Evolutionary conservation across 2,888 invertebrate genomes (phyloP), one percentile per base, ranked within the genome.

Genomic region (Rapana venosa): DNA sequence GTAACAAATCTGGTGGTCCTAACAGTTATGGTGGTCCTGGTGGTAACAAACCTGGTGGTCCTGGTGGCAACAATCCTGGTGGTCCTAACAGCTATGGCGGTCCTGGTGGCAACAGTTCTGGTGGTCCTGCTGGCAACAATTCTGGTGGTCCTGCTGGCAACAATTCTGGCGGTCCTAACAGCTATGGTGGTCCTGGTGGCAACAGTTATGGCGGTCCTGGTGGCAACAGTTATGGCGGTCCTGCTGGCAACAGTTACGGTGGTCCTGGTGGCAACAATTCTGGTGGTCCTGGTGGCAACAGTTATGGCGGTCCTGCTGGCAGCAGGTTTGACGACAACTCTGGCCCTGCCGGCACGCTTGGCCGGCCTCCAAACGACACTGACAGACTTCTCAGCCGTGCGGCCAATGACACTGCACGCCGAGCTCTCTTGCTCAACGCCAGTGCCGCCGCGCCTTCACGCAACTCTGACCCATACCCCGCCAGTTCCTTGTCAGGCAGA

Each of bases 261-360:
- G 20, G 20, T 66, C 20, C 20, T 66, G 66, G 66, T 66, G 26
- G 32, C 79, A 81, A 22, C 81, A 83, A 47, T 22, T 36, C 8
- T 83, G 30, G 36, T 47, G 81, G 81, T 47, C 81, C 47, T 83
- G 30, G 74, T 74, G 74, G 81, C 81, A 83, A 83, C 81, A 83
- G 22, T 47, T 47, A 47, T 26, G 47, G 81, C 22, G 81, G 81
- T 81, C 81, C 36, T n/a, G 30, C 11, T 85, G 30, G 20, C 30
- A 85, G 58, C 85, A 85, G 15, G 30, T 85, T 58, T 61, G 61
- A 58, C 2, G 26, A n/a, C 58, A 85, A 61, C 30, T 13, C 85
- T 20, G 58, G 15, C n/a, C 58, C 61, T 85, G 22, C 58, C 30
- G 85, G 36, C 30, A 26, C 22, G 4, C 20, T 56, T 26, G 36